Evolutionary conservation across 2,113 vertebrate species (phyloP), one percentile per base, ranked within the genome.

Genomic region (Boulengeromyrus knoepffleri): DNA sequence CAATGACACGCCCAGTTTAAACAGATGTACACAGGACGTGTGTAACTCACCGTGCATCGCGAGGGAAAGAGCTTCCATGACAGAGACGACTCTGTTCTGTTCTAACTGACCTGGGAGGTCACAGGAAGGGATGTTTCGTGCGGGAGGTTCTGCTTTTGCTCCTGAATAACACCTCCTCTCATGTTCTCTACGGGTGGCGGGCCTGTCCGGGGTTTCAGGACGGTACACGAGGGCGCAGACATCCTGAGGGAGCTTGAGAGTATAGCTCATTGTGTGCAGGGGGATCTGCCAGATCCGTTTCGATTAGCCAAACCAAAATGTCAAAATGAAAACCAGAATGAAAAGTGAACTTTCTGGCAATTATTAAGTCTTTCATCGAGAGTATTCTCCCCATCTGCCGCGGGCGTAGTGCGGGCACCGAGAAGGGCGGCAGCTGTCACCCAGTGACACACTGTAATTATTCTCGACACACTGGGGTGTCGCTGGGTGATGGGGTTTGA

Each of bases 371-470:
- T 86, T 46, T 36, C n/a, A 0, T 27, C 85, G 17, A 31, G 45
- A 13, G 13, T 13, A 36, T 17, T 50, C 13, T 56, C 50, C n/a
- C 50, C 85, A 17, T 31, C 85, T 21, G 10, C n/a, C 5, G 12
- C 9, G 24, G 19, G 24, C 39, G 12, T 31, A 36, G 19, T 46
- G 19, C 3, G 27, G 87, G 66, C 56, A n/a, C 36, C 12, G 21
- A 15, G 53, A 62, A 39, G 31, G 12, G 50, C 50, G 49, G 31
- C 3, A 19, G 85, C 49, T 87, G 50, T 53, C 85, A 70, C 27
- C 87, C 89, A 80, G 86, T 90, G 89, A 89, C 86, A 36, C 58
- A 27, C 21, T 88, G 70, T 56, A 90, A 91, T 92, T 90, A 89
- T 39, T 66, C 17, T 49, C 19, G 15, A 70, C 27, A 9, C 42